Conservation (phyloP, 2,797 vertebrate genomes). For the Enteromius mattozi region DNA sequence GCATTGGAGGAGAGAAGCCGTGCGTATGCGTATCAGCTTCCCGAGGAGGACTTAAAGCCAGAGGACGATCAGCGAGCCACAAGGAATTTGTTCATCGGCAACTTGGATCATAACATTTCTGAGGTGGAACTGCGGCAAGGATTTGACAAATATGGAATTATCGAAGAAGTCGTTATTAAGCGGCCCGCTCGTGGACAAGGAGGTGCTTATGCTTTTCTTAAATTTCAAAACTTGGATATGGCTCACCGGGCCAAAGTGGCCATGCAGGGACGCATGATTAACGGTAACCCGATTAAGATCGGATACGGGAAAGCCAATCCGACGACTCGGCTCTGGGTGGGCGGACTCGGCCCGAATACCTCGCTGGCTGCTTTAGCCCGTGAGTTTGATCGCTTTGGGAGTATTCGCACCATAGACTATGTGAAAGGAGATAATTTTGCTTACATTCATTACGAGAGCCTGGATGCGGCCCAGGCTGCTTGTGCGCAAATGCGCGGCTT, state of each 20-base stretch:
- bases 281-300: slow-evolving; percentile 94
- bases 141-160: slow-evolving; percentile 95
- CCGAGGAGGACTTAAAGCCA: slow-evolving; percentile 92
- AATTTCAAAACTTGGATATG: slow-evolving; percentile 99
- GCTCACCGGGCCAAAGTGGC: slow-evolving; percentile 95
- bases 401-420: slow-evolving; percentile 95
- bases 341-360: slow-evolving; percentile 89
- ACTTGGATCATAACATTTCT: slow-evolving; percentile 91
- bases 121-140: slow-evolving; percentile 90
- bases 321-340: slow-evolving; percentile 96
- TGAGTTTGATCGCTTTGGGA: slow-evolving; percentile 97
- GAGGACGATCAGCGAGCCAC: slow-evolving; percentile 97
- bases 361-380: slow-evolving; percentile 90
- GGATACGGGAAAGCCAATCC: slow-evolving; percentile 97
- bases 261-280: slow-evolving; percentile 93
- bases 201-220: slow-evolving; percentile 93
- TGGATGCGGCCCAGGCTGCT: slow-evolving; percentile 94
- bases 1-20: slow-evolving; percentile 91
- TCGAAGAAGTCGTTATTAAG: slow-evolving; percentile 97
- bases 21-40: slow-evolving; percentile 84
- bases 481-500: slow-evolving; percentile 97
- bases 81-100: slow-evolving; percentile 95
- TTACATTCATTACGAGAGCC: slow-evolving; percentile 96
- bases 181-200: slow-evolving; percentile 90
- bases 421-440: slow-evolving; percentile 96